phyloP scores from a whole-genome alignment of 2,888 invertebrate genomes.

The Pristionchus arcanus region DNA sequence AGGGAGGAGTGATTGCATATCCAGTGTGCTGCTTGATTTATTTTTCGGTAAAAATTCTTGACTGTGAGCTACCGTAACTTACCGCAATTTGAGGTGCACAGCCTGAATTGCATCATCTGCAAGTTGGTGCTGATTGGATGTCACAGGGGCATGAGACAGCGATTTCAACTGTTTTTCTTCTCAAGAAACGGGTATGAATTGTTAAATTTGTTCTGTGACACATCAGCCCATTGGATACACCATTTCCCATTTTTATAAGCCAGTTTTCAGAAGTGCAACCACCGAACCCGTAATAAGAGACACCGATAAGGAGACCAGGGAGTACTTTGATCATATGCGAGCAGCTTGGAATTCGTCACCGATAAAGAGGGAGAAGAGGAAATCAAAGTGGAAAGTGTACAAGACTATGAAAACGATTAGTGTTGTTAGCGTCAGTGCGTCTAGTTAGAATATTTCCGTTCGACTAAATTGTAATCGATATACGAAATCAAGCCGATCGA shows the following conservation, averaged over 20 bases:
- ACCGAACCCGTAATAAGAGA: not conserved
- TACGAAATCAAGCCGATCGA: too few species aligned
- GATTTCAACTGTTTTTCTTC: not conserved
- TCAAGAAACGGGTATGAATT: not conserved
- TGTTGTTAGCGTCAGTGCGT: not conserved
- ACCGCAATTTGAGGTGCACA: not conserved
- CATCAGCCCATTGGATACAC: too few species aligned
- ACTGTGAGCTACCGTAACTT: not conserved
- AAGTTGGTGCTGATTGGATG: not conserved
- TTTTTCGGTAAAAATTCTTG: not conserved
- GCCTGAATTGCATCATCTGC: not conserved
- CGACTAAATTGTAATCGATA: too few species aligned
- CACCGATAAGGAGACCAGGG: not conserved
- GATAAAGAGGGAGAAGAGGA: not conserved
- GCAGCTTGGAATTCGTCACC: not conserved
- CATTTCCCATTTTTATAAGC: too few species aligned
- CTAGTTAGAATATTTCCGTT: too few species aligned
- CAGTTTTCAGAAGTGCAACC: not conserved
- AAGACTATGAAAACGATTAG: not conserved
- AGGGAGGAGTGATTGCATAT: not conserved
- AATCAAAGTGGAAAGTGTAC: not conserved
- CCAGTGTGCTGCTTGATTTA: not conserved
- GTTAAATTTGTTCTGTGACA: not conserved
- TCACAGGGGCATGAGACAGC: not conserved
- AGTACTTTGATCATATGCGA: not conserved